phyloP scores from a whole-genome alignment of 2,113 vertebrate species.

The Caranx melampygus region DNA sequence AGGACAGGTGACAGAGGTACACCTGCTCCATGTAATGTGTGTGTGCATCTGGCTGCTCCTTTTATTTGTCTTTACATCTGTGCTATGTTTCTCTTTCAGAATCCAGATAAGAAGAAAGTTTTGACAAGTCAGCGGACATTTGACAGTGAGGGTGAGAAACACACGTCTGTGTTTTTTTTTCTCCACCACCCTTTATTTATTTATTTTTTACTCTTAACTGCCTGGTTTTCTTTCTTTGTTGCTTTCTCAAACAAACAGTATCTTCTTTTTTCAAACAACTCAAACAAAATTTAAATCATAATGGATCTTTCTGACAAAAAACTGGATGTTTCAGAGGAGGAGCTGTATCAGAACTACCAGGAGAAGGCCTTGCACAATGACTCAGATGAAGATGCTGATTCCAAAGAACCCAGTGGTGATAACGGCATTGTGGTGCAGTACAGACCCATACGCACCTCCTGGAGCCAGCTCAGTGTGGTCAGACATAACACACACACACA shows the following conservation, averaged over 20 bases:
- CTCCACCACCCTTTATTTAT: neutral
- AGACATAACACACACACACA: slow-evolving; percentile 68
- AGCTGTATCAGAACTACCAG: slow-evolving; percentile 97
- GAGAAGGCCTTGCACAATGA: slow-evolving; percentile 96
- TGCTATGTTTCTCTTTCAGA: slow-evolving; percentile 66
- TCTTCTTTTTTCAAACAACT: no score
- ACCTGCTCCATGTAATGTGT: slow-evolving; percentile 6
- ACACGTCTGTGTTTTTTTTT: neutral
- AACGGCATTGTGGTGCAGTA: slow-evolving; percentile 88
- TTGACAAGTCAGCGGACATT: slow-evolving; percentile 90
- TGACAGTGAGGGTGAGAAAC: slow-evolving; percentile 93
- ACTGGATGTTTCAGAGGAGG: slow-evolving; percentile 86
- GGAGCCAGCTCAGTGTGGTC: slow-evolving; percentile 95
- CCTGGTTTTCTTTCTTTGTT: neutral
- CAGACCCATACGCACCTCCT: slow-evolving; percentile 90
- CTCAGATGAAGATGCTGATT: slow-evolving; percentile 92
- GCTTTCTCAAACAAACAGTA: neutral
- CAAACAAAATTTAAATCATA: no score
- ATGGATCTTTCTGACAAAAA: neutral
- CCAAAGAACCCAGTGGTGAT: slow-evolving; percentile 83
- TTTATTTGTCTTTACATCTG: neutral
- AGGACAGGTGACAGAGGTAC: slow-evolving; percentile 42
- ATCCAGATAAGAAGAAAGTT: slow-evolving; percentile 85
- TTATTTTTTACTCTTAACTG: neutral
- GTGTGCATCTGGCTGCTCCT: neutral